These are phyloP conservation scores for Fabriciana adippe DNA, from an alignment of 2,888 invertebrate genomes.

Conservation along the genomic window DNA sequence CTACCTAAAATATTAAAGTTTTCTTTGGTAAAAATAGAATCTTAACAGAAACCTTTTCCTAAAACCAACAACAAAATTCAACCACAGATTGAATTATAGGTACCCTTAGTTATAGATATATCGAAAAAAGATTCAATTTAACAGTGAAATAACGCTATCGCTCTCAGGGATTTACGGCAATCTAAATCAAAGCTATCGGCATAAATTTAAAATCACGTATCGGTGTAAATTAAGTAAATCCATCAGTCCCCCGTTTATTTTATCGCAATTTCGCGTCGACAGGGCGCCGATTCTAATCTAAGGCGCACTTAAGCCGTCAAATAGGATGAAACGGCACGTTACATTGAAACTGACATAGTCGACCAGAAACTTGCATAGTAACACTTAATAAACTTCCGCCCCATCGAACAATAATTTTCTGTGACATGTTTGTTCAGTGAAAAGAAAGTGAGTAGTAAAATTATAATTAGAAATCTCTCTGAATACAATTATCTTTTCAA, in stretches of 20 bases:
- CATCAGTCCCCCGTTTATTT: constrained; percentile 34
- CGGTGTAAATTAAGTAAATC: constrained; percentile 30
- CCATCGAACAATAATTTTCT: constrained; percentile 25
- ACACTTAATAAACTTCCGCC: constrained; percentile 29
- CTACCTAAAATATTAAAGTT: no score
- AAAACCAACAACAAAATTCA: neutral
- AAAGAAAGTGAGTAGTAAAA: constrained; percentile 36
- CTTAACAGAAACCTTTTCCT: no score
- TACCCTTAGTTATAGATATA: neutral
- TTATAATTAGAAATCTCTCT: constrained; percentile 11
- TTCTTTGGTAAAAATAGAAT: no score
- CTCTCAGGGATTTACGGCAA: constrained; percentile 19
- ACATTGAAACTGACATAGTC: constrained; percentile 58
- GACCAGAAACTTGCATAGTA: constrained; percentile 33
- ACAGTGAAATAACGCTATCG: constrained; percentile 15
- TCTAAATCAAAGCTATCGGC: constrained; percentile 26
- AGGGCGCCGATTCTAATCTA: constrained; percentile 56
- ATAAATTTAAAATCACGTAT: constrained; percentile 32
- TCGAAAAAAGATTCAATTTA: constrained; percentile 13
- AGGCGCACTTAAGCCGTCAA: constrained; percentile 66
- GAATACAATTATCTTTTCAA: neutral
- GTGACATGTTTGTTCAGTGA: constrained; percentile 27
- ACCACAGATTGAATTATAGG: neutral
- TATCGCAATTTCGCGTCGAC: constrained; percentile 38
- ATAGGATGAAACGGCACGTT: constrained; percentile 61